A percentile compares a stretch with the other conserved stretches of the same genome.
Conservation (phyloP, 2,888 invertebrate species). For the Bibio marci region DNA sequence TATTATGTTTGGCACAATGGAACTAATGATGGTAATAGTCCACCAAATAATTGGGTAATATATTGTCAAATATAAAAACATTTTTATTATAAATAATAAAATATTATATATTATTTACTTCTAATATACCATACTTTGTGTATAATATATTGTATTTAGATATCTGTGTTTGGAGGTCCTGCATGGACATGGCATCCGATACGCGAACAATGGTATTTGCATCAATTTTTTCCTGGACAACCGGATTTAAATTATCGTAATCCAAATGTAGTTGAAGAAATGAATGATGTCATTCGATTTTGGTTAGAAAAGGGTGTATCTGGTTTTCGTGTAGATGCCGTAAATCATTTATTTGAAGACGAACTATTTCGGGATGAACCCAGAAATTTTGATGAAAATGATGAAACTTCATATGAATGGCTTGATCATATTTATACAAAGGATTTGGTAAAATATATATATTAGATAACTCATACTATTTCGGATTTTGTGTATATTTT, state of each 20-base stretch:
- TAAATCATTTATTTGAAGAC: slow-evolving; percentile 27
- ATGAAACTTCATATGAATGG: slow-evolving; percentile 35
- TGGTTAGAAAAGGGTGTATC: slow-evolving; percentile 46
- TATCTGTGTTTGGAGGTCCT: slow-evolving; percentile 35
- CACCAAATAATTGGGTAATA: slow-evolving; percentile 29
- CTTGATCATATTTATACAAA: slow-evolving; percentile 44
- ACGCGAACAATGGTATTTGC: slow-evolving; percentile 42
- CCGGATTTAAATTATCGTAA: slow-evolving; percentile 49
- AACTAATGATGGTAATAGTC: slow-evolving; percentile 16
- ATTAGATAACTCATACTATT: too few species aligned
- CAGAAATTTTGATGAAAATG: slow-evolving; percentile 26
- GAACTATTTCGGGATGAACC: slow-evolving; percentile 30
- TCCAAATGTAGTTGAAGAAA: slow-evolving; percentile 29
- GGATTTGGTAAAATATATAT: slow-evolving; percentile 40
- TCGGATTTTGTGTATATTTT: too few species aligned
- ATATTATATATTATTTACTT: background rate
- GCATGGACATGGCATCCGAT: slow-evolving; percentile 42
- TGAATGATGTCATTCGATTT: slow-evolving; percentile 40
- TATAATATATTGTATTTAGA: too few species aligned
- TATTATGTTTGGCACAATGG: slow-evolving; percentile 61
- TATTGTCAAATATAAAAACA: too few species aligned
- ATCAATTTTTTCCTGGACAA: slow-evolving; percentile 41
- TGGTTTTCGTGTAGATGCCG: slow-evolving; percentile 41
- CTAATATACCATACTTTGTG: slow-evolving; percentile 1
- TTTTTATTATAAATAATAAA: background rate